Evolutionary conservation across 2,113 vertebrate species (phyloP), one percentile per base, ranked within the genome.

Genomic region (Acrocephalus arundinaceus): DNA sequence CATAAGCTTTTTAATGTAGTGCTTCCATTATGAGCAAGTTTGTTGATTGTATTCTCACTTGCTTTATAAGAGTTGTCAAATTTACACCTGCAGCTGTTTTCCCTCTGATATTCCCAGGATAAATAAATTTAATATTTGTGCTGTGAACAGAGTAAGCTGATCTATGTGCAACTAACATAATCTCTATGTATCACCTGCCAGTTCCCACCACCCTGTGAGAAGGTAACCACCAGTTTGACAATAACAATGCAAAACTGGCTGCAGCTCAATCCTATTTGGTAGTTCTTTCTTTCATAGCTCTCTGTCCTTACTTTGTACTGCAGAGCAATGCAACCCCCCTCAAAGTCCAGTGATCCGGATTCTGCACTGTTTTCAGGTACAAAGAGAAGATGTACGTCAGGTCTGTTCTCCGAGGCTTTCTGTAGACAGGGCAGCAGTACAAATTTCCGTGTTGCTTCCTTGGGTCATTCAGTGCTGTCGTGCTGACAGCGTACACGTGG

Each of bases 371-470:
- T 87, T 96, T 97, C 87, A 98, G 97, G 87, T 92, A 76, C 94
- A 99, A 80, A 7, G 97, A 97, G 96, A 98, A 98, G 95, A 99
- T 97, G 93, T 98, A 99, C 0, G 98, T 98, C 59, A 98, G 97
- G 90, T 99, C 98, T n/a, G 98, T 99, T 48, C 98, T 97, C 4
- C 94, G 93, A 10, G 98, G 98, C 43, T 98, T 99, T 96, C 97
- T 99, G 82, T 99, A 99, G 51, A 99, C 98, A 2, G 98, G 98
- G 93, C 98, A 99, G 43, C 87, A 91, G 90, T 98, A 99, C 21
- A 98, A 58, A 23, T 59, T 93, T 37, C 96, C 43, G 5, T 85
- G 92, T 2, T 91, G 97, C 35, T 97, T 97, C 90, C 95, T 98
- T 8, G 82, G 35, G 54, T 98, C 98, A 0, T 18, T 89, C 27